Conservation (phyloP, 2,888 invertebrate species). For the Ceratothoa steindachneri region DNA sequence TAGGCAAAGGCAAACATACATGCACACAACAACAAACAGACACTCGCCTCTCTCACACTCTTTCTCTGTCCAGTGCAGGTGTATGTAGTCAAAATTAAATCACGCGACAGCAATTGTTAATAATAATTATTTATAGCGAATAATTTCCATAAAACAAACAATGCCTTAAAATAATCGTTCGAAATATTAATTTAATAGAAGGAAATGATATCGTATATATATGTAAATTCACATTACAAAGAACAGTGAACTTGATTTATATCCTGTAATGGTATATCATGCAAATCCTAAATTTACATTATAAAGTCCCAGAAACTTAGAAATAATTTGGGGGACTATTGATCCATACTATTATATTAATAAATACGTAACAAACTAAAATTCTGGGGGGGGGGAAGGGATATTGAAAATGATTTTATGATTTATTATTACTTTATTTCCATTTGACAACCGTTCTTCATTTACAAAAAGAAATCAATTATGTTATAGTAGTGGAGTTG, state of each 20-base stretch:
- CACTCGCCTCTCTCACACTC: too few species aligned
- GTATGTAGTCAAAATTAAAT: too few species aligned
- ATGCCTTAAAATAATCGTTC: not conserved
- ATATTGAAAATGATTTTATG: not conserved
- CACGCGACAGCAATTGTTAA: not conserved
- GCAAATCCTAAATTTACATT: not conserved
- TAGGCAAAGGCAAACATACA: too few species aligned
- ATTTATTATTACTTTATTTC: too few species aligned
- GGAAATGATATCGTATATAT: conserved; percentile 1
- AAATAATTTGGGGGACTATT: not conserved
- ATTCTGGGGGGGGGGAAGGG: too few species aligned
- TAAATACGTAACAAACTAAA: too few species aligned
- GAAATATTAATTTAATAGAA: not conserved
- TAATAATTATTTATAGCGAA: not conserved
- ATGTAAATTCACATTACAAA: not conserved
- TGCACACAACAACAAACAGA: not conserved
- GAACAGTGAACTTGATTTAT: not conserved
- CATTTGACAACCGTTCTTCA: too few species aligned
- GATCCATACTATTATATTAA: not conserved
- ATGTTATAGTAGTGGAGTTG: too few species aligned
- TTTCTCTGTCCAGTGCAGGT: too few species aligned
- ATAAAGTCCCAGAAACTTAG: not conserved
- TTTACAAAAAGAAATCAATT: too few species aligned
- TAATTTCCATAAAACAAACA: not conserved
- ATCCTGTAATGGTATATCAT: not conserved